A percentile compares a stretch with the other conserved stretches of the same genome.
phyloP scores from a whole-genome alignment of 2,888 invertebrate genomes.

The Coremacera marginata region DNA sequence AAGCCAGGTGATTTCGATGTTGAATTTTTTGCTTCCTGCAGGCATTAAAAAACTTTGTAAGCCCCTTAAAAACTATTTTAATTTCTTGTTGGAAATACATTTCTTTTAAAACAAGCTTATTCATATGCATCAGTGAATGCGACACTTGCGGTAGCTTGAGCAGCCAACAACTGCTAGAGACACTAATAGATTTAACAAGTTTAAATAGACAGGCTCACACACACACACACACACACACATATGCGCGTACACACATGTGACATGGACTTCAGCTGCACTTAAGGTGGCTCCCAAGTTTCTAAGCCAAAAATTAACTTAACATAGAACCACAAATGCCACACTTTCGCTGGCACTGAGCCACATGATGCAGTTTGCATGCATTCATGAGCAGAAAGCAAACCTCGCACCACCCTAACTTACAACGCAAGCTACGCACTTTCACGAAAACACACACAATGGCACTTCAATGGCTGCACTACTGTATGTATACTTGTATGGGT shows the following conservation, averaged over 20 bases:
- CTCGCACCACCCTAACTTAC: too few relatives aligned
- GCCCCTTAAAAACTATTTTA: too few relatives aligned
- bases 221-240: background rate
- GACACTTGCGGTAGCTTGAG: background rate
- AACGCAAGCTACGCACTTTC: background rate
- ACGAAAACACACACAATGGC: background rate
- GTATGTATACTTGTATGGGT: too few relatives aligned
- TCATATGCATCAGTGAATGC: background rate
- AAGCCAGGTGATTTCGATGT: too few relatives aligned
- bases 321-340: background rate
- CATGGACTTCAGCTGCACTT: background rate
- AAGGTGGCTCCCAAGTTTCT: background rate
- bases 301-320: slow-evolving; percentile 7
- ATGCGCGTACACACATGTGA: background rate
- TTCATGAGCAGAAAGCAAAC: background rate
- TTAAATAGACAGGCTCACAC: background rate
- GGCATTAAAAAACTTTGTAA: too few relatives aligned
- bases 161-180: background rate
- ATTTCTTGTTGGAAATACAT: too few relatives aligned
- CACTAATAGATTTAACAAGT: background rate
- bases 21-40: too few relatives aligned
- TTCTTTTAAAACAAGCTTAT: background rate
- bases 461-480: too few relatives aligned
- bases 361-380: background rate
- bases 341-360: slow-evolving; percentile 5